Evolutionary conservation across 2,113 vertebrate species (phyloP).

Genomic region (Microtus pennsylvanicus): DNA sequence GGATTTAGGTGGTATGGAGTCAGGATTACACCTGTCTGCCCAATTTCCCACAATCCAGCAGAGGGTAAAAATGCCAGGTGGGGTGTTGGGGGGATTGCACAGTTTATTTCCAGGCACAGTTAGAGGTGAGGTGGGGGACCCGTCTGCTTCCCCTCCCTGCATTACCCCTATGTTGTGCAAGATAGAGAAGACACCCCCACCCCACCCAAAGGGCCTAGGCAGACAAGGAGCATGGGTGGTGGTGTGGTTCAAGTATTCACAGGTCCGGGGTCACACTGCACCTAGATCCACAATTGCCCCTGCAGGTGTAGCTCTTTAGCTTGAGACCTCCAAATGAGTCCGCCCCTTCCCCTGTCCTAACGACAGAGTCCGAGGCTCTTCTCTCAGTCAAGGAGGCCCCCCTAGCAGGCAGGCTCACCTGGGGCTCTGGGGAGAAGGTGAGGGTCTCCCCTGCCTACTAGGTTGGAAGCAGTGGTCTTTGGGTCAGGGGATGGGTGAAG

Average conservation of each 20-base stretch:
- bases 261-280: slow-evolving; percentile 50
- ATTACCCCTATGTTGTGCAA: slow-evolving; percentile 18
- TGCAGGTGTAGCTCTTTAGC: not conserved
- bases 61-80: not conserved
- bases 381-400: too few species aligned
- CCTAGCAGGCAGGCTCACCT: not conserved
- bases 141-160: not conserved
- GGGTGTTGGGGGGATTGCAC: slow-evolving; percentile 49
- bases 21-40: fast-evolving
- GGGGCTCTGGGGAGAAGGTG: not conserved
- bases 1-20: not conserved
- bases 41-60: not conserved
- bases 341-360: not conserved
- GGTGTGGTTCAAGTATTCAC: slow-evolving; percentile 73
- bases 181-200: not conserved
- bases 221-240: not conserved
- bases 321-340: not conserved
- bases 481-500: not conserved
- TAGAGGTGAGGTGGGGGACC: not conserved
- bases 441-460: not conserved
- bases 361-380: not conserved
- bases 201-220: not conserved
- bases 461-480: not conserved
- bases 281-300: slow-evolving; percentile 5
- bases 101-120: slow-evolving; percentile 75